Conservation (phyloP, 2,797 vertebrate genomes). For the Pampus argenteus region DNA sequence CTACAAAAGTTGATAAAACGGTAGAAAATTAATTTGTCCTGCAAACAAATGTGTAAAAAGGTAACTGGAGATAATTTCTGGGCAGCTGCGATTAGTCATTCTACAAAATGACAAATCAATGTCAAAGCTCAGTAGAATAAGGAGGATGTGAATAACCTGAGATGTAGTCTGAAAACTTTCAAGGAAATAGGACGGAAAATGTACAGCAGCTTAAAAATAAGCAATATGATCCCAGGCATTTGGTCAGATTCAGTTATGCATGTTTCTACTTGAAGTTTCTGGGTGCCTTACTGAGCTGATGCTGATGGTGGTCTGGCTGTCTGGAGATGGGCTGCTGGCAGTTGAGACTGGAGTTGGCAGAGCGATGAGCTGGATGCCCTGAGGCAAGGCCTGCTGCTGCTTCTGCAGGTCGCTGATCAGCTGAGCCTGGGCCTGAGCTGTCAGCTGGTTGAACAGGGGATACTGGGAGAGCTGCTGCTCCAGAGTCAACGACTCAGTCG, state of each 20-base stretch:
- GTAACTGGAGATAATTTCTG: neutral
- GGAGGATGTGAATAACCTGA: conserved; percentile 8
- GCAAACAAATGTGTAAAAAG: neutral
- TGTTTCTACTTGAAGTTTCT: neutral
- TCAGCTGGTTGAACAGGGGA: conserved; percentile 92
- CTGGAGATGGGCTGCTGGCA: conserved; percentile 89
- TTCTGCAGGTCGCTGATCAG: conserved; percentile 86
- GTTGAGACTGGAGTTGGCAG: conserved; percentile 88
- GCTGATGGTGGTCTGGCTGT: conserved; percentile 89
- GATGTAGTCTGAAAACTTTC: conserved; percentile 3
- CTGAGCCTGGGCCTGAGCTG: conserved; percentile 86
- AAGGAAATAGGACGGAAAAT: conserved; percentile 15
- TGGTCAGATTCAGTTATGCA: neutral
- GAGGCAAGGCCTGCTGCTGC: conserved; percentile 82
- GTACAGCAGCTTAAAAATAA: conserved; percentile 7
- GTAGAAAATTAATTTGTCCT: neutral
- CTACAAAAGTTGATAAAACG: neutral
- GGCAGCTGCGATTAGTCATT: neutral
- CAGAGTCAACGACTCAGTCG: conserved; percentile 91
- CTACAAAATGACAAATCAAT: conserved; percentile 3
- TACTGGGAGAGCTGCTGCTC: conserved; percentile 96
- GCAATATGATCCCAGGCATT: conserved; percentile 20
- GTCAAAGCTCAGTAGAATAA: conserved; percentile 10
- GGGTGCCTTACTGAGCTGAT: conserved; percentile 90
- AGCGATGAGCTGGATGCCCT: conserved; percentile 90